These are phyloP conservation scores for Eretmochelys imbricata DNA, from an alignment of 2,113 vertebrate species.

Conservation along the genomic window DNA sequence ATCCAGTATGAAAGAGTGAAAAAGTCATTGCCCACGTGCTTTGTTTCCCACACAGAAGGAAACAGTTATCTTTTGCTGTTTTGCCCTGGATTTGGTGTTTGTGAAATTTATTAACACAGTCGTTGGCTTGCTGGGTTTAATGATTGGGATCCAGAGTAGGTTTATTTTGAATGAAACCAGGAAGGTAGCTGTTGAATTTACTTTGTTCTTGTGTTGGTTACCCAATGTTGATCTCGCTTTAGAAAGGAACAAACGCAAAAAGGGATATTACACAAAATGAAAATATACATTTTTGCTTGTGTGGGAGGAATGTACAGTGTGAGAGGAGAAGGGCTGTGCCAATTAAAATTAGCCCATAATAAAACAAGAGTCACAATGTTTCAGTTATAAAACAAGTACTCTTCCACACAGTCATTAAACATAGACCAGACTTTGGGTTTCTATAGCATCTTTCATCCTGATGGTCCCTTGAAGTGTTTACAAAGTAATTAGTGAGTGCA, in stretches of 20 bases:
- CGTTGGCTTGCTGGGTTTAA: not conserved
- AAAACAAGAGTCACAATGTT: conserved; percentile 30
- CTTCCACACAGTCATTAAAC: conserved; percentile 19
- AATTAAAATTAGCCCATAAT: conserved; percentile 22
- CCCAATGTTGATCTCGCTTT: conserved; percentile 14
- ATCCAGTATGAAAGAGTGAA: not conserved
- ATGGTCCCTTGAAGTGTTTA: conserved; percentile 14
- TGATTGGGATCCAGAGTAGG: not conserved
- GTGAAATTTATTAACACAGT: not conserved
- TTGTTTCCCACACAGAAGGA: not conserved
- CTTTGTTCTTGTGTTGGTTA: conserved; percentile 12
- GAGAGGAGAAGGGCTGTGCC: conserved; percentile 7
- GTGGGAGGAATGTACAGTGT: not conserved
- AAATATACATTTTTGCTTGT: conserved; percentile 54
- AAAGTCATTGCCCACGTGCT: not conserved
- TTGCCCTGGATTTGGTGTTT: not conserved
- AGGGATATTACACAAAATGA: conserved; percentile 46
- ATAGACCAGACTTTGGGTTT: not conserved
- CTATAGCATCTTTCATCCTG: conserved; percentile 32
- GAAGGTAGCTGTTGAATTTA: not conserved
- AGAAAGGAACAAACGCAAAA: conserved; percentile 49
- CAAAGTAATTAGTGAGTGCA: conserved; percentile 27
- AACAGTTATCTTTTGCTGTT: not conserved
- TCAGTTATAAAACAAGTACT: conserved; percentile 28
- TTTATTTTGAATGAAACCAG: conserved; percentile 42